Evolutionary conservation across 2,888 invertebrate species (phyloP), one percentile per base, ranked within the genome.

Genomic region (Lithophane leautieri): DNA sequence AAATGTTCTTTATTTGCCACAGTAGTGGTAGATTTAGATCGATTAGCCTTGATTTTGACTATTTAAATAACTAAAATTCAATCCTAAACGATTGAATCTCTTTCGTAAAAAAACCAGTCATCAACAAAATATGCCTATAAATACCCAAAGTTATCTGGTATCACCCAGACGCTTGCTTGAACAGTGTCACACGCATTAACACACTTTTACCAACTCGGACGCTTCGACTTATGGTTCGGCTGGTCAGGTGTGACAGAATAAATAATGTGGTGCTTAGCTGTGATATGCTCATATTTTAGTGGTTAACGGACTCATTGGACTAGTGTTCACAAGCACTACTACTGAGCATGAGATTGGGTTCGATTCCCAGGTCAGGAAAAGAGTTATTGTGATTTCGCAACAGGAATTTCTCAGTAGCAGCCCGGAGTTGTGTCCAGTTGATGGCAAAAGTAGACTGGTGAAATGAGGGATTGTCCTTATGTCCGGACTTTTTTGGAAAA

Each of bases 121-220:
- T 14, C 11, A 19, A 52, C 22, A 22, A 80, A 67, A 56, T 44
- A 28, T 54, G 16, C 8, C 47, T 44, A 50, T 60, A 68, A 61
- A 74, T 54, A 65, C 1, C 40, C 14, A 60, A 79, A 76, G 54
- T 44, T 61, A 82, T 34, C 67, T 42, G 44, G 62, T 62, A 67
- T 61, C 62, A 19, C 56, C 12, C 77, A 75, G 79, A 76, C 72
- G 75, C 70, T 74, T 67, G 76, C 74, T 81, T 79, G 71, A 77
- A 80, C 77, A 84, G 83, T 86, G 89, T 85, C 89, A 82, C 34
- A 72, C 65, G 40, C 83, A 86, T 89, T 89, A 88, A 79, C 89
- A 89, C 76, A 88, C 89, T 89, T 89, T 86, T 86, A 74, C 74
- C 44, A 11, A 62, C 50, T 58, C 12, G 8, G n/a, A 50, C 25